These are phyloP conservation scores for Cotesia glomerata DNA, from an alignment of 1,140 invertebrate species.

Conservation along the genomic window DNA sequence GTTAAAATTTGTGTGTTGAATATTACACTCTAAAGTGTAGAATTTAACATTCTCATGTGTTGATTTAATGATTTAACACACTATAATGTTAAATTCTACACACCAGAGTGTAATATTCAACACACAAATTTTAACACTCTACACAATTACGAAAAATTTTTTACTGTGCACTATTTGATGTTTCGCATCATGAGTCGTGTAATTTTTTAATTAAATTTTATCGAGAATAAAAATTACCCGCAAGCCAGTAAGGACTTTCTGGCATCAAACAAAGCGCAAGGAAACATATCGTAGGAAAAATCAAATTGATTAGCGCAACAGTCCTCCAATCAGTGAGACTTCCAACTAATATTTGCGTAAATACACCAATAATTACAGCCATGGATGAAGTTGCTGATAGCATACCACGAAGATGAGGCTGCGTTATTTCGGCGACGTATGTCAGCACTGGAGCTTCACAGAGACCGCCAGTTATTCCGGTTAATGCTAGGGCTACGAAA, in stretches of 20 bases:
- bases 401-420: slow-evolving; percentile 77
- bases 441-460: slow-evolving; percentile 81
- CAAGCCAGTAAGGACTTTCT: slow-evolving; percentile 79
- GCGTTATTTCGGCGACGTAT: slow-evolving; percentile 81
- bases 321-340: slow-evolving; percentile 73
- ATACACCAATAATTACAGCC: slow-evolving; percentile 75
- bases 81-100: too few species aligned
- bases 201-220: too few species aligned
- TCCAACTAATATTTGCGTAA: slow-evolving; percentile 74
- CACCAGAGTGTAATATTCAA: too few species aligned
- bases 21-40: too few species aligned
- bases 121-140: too few species aligned
- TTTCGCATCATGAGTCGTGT: too few species aligned
- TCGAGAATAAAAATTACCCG: slow-evolving; percentile 43
- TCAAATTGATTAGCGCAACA: slow-evolving; percentile 71
- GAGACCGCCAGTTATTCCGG: slow-evolving; percentile 75
- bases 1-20: too few species aligned
- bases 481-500: slow-evolving; percentile 71
- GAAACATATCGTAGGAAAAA: slow-evolving; percentile 71
- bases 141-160: too few species aligned
- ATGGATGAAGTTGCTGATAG: slow-evolving; percentile 76
- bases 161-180: too few species aligned
- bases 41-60: too few species aligned
- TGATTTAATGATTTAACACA: too few species aligned
- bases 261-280: slow-evolving; percentile 73